phyloP scores from a whole-genome alignment of 2,888 invertebrate species.

The Uloborus plumipes region DNA sequence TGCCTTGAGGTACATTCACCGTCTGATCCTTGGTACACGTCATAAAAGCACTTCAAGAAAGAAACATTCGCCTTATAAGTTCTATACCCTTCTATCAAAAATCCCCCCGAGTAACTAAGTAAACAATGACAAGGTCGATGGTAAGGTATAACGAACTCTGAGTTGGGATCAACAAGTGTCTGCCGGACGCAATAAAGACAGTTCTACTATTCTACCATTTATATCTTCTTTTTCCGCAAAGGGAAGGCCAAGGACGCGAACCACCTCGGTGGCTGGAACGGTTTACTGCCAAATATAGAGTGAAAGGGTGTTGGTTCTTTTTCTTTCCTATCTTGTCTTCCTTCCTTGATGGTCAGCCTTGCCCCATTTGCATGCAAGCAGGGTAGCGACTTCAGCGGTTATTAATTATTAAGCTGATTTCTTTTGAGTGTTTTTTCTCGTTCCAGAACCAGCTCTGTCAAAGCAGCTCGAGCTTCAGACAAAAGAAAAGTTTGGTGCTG shows the following conservation, averaged over 20 bases:
- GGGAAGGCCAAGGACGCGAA: conserved; percentile 54
- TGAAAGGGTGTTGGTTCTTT: conserved; percentile 42
- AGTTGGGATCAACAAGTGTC: no score
- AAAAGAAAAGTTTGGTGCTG: no score
- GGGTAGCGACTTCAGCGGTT: conserved; percentile 12
- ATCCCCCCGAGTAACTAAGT: not conserved
- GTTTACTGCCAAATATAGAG: conserved; percentile 55
- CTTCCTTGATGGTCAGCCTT: conserved; percentile 27
- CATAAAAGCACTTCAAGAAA: not conserved
- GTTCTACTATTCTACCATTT: not conserved
- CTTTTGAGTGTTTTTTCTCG: conserved; percentile 13
- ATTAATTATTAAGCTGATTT: conserved; percentile 33
- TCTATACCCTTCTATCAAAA: not conserved
- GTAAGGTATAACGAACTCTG: conserved; percentile 8
- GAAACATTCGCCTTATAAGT: not conserved
- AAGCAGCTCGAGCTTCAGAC: no score
- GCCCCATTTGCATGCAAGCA: conserved; percentile 51
- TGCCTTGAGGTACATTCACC: no score
- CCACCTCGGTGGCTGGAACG: conserved; percentile 4
- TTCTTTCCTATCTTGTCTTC: not conserved
- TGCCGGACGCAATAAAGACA: not conserved
- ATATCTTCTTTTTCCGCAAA: not conserved
- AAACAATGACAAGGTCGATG: not conserved
- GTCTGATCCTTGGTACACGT: no score
- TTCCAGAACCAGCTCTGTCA: no score